These are phyloP conservation scores for Ceratosolen solmsi DNA, from an alignment of 1,140 invertebrate genomes.

Conservation along the genomic window DNA sequence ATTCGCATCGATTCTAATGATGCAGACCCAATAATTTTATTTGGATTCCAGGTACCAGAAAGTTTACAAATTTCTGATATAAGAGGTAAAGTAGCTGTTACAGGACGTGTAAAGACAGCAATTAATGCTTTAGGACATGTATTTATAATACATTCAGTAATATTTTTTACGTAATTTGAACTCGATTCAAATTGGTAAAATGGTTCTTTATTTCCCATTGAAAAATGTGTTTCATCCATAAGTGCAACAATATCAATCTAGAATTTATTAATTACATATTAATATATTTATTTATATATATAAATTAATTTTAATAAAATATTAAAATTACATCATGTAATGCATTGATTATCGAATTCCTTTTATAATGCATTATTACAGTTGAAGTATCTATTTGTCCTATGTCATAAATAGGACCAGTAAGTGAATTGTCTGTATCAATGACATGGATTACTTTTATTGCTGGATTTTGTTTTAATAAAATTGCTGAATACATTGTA, in stretches of 20 bases:
- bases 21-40: slow-evolving; percentile 63
- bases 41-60: slow-evolving; percentile 59
- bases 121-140: slow-evolving; percentile 60
- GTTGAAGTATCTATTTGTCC: slow-evolving; percentile 62
- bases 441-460: slow-evolving; percentile 62
- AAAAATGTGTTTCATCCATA: slow-evolving; percentile 63
- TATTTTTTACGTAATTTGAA: slow-evolving; percentile 57
- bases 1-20: slow-evolving; percentile 61
- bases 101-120: slow-evolving; percentile 63
- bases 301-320: slow-evolving; percentile 20
- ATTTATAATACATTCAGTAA: slow-evolving; percentile 57
- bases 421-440: slow-evolving; percentile 57
- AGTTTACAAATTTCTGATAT: slow-evolving; percentile 62
- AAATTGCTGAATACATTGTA: slow-evolving; percentile 58
- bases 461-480: slow-evolving; percentile 65
- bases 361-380: slow-evolving; percentile 59
- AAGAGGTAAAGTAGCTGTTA: slow-evolving; percentile 63
- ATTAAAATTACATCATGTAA: slow-evolving; percentile 56
- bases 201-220: slow-evolving; percentile 48
- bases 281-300: slow-evolving; percentile 24
- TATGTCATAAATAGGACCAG: slow-evolving; percentile 54
- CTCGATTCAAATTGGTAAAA: slow-evolving; percentile 56
- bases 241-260: slow-evolving; percentile 65
- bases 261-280: too few species aligned
- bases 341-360: slow-evolving; percentile 55